These are phyloP conservation scores for Microtus oregoni DNA, from an alignment of 2,113 vertebrate genomes.

Conservation along the genomic window DNA sequence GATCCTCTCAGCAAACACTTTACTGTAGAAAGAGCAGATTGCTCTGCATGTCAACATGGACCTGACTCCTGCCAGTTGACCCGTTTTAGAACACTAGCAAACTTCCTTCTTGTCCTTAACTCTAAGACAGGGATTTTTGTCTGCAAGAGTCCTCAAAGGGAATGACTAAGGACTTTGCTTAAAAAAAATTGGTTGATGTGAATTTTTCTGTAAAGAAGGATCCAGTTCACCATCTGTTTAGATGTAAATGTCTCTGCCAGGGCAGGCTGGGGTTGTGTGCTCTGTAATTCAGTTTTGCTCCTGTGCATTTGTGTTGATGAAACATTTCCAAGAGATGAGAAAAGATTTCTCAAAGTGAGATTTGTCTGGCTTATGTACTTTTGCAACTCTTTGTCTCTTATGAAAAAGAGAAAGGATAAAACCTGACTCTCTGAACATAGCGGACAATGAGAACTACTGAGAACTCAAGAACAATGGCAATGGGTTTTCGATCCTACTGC, in stretches of 20 bases:
- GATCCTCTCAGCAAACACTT: not conserved
- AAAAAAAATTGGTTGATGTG: not conserved
- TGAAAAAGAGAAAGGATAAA: too few relatives aligned
- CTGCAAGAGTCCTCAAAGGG: not conserved
- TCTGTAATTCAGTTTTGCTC: not conserved
- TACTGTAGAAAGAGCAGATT: not conserved
- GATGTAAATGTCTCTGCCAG: slow-evolving; percentile 9
- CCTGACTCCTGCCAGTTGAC: not conserved
- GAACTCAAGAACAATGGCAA: too few relatives aligned
- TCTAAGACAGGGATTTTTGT: not conserved
- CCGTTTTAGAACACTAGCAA: not conserved
- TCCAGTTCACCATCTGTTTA: not conserved
- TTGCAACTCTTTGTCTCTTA: not conserved
- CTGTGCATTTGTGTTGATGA: not conserved
- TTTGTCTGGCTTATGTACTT: not conserved
- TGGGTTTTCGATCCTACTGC: too few relatives aligned
- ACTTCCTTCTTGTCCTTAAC: not conserved
- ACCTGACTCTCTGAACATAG: too few relatives aligned
- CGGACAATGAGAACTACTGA: too few relatives aligned
- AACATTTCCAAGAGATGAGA: not conserved
- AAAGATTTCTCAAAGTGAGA: not conserved
- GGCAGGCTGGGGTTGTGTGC: not conserved
- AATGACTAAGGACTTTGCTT: not conserved
- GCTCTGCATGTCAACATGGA: not conserved
- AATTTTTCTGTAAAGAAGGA: not conserved